These are phyloP conservation scores for Pogonognathellus flavescens DNA, from an alignment of 1,140 invertebrate genomes.

Conservation along the genomic window DNA sequence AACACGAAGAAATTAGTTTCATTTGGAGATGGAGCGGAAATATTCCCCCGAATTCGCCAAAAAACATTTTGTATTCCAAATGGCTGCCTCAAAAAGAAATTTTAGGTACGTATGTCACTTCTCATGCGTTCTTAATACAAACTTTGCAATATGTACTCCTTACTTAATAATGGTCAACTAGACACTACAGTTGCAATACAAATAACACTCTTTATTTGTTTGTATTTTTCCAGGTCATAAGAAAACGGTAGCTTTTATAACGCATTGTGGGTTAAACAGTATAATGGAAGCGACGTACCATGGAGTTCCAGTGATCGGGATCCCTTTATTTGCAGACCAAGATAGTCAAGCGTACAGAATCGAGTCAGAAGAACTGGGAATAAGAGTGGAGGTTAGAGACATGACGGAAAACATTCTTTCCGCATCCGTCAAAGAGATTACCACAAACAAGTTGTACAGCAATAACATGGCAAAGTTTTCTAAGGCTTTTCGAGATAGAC, in stretches of 20 bases:
- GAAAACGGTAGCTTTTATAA: constrained; percentile 82
- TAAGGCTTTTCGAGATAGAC: constrained; percentile 73
- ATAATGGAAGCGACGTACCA: constrained; percentile 86
- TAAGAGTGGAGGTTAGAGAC: constrained; percentile 33
- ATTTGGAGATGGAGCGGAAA: constrained; percentile 54
- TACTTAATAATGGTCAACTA: no score
- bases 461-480: constrained; percentile 73
- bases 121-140: no score
- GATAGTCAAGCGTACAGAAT: constrained; percentile 42
- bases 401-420: constrained; percentile 11
- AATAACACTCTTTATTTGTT: not conserved
- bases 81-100: constrained; percentile 65
- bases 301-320: constrained; percentile 78
- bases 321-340: constrained; percentile 57
- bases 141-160: no score
- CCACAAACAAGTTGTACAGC: constrained; percentile 66
- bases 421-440: constrained; percentile 20
- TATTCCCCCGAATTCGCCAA: constrained; percentile 35
- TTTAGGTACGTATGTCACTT: constrained; percentile 38
- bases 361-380: constrained; percentile 40
- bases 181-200: no score
- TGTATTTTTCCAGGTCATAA: constrained; percentile 75
- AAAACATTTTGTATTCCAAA: constrained; percentile 51
- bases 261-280: constrained; percentile 84
- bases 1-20: constrained; percentile 34